Conservation (phyloP, 2,113 vertebrate species). For the Saguinus midas region DNA sequence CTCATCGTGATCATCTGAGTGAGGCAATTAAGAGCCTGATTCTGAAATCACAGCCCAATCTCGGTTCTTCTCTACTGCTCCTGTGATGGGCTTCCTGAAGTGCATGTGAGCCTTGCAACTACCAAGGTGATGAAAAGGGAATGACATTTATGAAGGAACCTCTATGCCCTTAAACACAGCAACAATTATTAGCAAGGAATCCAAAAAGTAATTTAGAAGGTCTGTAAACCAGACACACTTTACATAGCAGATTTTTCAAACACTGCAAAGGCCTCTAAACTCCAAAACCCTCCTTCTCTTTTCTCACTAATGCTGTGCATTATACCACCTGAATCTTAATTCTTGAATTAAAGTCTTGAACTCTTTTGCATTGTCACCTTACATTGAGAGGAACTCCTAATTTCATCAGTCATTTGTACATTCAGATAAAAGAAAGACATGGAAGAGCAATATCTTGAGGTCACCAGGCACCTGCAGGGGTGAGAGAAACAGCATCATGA, state of each 20-base stretch:
- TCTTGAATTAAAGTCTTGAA: neutral
- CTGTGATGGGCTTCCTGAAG: neutral
- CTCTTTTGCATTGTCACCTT: neutral
- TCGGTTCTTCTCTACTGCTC: neutral
- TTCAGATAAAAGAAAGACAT: neutral
- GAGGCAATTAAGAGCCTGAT: neutral
- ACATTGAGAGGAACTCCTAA: neutral
- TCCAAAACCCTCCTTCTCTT: neutral
- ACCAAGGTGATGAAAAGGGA: neutral
- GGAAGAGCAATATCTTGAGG: neutral
- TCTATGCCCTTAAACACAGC: neutral
- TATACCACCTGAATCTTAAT: neutral
- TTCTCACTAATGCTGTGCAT: neutral
- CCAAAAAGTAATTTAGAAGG: neutral
- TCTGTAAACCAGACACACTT: neutral
- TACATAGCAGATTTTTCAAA: neutral
- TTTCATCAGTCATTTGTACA: neutral
- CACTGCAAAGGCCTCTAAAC: neutral
- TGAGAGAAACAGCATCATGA: too few species aligned
- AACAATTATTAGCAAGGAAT: neutral
- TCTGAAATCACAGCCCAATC: neutral
- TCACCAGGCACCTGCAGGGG: rapidly evolving
- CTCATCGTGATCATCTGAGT: neutral
- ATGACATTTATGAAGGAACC: neutral
- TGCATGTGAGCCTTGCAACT: neutral